Conservation (phyloP, 2,113 vertebrate species). For the Chionodraco myersi region DNA sequence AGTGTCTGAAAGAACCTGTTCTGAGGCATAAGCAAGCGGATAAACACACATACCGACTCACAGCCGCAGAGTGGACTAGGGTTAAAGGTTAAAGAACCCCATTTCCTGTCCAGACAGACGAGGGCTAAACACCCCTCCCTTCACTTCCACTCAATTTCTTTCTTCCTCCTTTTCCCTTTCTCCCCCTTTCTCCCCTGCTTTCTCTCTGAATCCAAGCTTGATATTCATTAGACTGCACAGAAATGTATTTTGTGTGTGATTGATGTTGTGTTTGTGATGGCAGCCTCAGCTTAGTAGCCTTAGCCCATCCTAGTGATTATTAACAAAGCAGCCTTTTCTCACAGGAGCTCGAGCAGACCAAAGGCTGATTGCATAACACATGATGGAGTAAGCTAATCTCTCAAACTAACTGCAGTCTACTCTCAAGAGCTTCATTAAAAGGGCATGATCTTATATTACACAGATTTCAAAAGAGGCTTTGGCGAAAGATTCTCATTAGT, state of each 20-base stretch:
- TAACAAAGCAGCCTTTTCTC: constrained; percentile 24
- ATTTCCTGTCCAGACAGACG: constrained; percentile 82
- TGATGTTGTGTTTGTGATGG: constrained; percentile 55
- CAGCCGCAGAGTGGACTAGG: constrained; percentile 40
- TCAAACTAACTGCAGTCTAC: constrained; percentile 8
- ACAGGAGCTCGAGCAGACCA: constrained; percentile 40
- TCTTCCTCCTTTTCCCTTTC: background rate
- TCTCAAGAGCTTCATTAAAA: constrained; percentile 62
- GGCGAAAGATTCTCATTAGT: constrained; percentile 60
- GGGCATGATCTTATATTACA: constrained; percentile 57
- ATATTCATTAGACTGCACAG: background rate
- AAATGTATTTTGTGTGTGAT: constrained; percentile 21
- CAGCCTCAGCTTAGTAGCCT: constrained; percentile 9
- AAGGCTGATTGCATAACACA: constrained; percentile 50
- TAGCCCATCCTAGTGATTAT: constrained; percentile 58
- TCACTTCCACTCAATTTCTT: constrained; percentile 46
- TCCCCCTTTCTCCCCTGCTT: background rate
- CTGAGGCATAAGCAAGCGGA: constrained; percentile 27
- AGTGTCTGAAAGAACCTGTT: constrained; percentile 68
- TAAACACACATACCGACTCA: constrained; percentile 49
- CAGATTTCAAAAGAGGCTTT: constrained; percentile 50
- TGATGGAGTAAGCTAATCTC: constrained; percentile 36
- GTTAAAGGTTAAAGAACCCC: constrained; percentile 74
- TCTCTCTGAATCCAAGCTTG: background rate
- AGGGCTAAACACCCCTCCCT: constrained; percentile 55